Evolutionary conservation across 2,113 vertebrate genomes (phyloP).

Genomic region (Suncus etruscus): DNA sequence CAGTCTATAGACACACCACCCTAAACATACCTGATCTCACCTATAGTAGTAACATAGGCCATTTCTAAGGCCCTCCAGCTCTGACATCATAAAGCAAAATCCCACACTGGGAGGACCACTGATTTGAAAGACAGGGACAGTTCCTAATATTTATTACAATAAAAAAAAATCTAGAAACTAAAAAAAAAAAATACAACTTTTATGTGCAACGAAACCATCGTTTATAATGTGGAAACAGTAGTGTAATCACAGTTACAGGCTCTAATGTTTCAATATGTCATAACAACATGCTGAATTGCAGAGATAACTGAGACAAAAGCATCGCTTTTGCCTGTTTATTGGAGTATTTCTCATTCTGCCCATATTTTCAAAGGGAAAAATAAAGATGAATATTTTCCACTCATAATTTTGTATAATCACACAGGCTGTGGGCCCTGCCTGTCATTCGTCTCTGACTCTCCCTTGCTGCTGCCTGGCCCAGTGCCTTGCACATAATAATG

Average conservation of each 20-base stretch:
- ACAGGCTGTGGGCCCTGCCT: background rate
- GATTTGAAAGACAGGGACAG: background rate
- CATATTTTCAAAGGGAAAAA: background rate
- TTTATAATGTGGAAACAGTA: background rate
- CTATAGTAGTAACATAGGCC: too few relatives aligned
- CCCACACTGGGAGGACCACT: too few relatives aligned
- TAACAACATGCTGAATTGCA: background rate
- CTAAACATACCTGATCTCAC: too few relatives aligned
- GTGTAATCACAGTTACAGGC: background rate
- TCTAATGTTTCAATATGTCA: background rate
- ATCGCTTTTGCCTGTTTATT: background rate
- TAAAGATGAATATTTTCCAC: constrained; percentile 44
- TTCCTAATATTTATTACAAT: background rate
- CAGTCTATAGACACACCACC: too few relatives aligned
- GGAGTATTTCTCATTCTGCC: constrained; percentile 58
- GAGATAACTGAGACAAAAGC: constrained; percentile 50
- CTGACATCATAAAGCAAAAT: background rate
- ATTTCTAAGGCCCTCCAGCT: background rate
- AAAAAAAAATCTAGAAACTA: background rate
- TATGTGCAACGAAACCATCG: background rate
- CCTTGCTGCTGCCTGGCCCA: background rate
- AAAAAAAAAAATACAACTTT: background rate
- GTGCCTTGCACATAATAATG: background rate
- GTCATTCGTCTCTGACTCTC: background rate
- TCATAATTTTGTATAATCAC: background rate